phyloP scores from a whole-genome alignment of 1,140 invertebrate genomes.

The Papilio glaucus region DNA sequence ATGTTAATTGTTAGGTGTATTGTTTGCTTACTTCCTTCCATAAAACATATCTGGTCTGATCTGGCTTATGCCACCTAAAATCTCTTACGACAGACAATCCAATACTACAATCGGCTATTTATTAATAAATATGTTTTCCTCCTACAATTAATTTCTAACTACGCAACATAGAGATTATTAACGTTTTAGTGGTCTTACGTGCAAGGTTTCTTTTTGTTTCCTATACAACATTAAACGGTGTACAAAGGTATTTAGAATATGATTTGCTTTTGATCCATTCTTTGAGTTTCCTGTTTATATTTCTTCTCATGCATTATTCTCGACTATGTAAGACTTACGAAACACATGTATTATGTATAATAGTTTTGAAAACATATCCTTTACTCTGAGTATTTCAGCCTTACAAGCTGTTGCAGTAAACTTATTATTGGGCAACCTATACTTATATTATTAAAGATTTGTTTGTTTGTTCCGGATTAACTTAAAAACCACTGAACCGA shows the following conservation, averaged over 20 bases:
- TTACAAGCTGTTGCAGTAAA: no score
- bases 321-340: not conserved
- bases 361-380: not conserved
- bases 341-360: not conserved
- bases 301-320: not conserved
- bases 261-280: slow-evolving; percentile 21
- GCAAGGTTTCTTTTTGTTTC: slow-evolving; percentile 15
- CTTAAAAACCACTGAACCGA: no score
- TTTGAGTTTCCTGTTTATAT: slow-evolving; percentile 11
- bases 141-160: not conserved
- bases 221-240: slow-evolving; percentile 13
- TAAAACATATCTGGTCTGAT: no score
- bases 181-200: not conserved
- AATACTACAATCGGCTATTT: not conserved
- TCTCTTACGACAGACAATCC: not conserved
- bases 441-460: no score
- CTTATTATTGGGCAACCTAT: no score
- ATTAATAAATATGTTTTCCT: not conserved
- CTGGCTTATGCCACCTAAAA: no score
- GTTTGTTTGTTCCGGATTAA: no score
- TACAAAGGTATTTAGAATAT: slow-evolving; percentile 16
- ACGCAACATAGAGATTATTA: not conserved
- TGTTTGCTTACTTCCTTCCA: not conserved
- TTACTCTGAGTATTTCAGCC: no score
- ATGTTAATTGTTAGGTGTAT: not conserved